phyloP scores from a whole-genome alignment of 2,888 invertebrate genomes.

The Perizoma affinitatum region DNA sequence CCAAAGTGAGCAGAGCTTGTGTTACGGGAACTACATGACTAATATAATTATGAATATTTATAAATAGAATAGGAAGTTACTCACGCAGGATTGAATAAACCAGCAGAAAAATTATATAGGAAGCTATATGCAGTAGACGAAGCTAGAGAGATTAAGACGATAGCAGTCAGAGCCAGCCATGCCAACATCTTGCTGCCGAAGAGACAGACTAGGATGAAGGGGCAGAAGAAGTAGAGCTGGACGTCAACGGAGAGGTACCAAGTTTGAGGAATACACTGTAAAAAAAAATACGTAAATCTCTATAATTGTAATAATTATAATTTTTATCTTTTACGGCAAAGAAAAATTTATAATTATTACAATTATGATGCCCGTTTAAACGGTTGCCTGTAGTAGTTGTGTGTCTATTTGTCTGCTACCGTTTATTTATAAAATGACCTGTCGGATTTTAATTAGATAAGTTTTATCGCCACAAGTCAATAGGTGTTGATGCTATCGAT shows the following conservation, averaged over 20 bases:
- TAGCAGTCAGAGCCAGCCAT: slow-evolving; percentile 45
- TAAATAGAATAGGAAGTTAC: slow-evolving; percentile 33
- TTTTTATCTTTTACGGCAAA: no score
- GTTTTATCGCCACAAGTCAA: no score
- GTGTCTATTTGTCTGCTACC: no score
- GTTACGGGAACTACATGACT: background rate
- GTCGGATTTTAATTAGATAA: no score
- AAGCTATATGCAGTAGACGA: slow-evolving; percentile 57
- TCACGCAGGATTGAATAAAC: slow-evolving; percentile 65
- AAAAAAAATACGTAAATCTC: slow-evolving; percentile 19
- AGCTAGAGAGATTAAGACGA: slow-evolving; percentile 48
- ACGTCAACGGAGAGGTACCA: slow-evolving; percentile 67
- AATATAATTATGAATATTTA: no score
- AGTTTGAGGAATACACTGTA: slow-evolving; percentile 59
- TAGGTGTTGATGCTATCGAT: no score
- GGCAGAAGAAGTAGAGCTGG: slow-evolving; percentile 58
- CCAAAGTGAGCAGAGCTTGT: background rate
- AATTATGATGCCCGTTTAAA: no score
- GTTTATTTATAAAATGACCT: no score
- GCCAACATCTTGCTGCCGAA: slow-evolving; percentile 50
- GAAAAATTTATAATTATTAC: no score
- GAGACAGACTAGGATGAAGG: slow-evolving; percentile 54
- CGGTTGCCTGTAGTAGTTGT: no score
- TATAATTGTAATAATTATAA: background rate
- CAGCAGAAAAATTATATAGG: slow-evolving; percentile 58